Conservation (phyloP, 37 sponge, comb jelly and placozoan species). For the Theonella swinhoei region DNA sequence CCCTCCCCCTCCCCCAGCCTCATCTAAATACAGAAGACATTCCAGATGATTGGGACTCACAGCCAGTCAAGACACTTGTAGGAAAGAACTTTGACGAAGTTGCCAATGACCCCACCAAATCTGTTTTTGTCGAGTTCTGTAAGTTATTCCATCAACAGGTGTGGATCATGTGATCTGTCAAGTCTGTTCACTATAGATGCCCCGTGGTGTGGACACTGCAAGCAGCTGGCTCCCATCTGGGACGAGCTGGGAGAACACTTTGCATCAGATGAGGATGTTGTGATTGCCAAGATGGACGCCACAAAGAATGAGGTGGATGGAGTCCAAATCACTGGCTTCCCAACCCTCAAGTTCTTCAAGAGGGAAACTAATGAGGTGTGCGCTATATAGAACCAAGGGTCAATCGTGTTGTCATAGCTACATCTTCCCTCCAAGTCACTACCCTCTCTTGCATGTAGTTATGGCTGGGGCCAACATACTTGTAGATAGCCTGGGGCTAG, state of each 20-base stretch:
- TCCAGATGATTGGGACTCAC: slow-evolving; percentile 95
- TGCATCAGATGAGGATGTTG: slow-evolving; percentile 72
- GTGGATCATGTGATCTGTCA: not conserved
- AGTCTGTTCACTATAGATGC: slow-evolving; percentile 71
- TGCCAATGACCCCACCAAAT: slow-evolving; percentile 64
- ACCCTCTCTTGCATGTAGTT: too few relatives aligned
- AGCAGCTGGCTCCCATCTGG: slow-evolving; percentile 96
- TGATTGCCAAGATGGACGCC: slow-evolving; percentile 97
- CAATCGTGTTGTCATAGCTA: not conserved
- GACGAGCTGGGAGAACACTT: slow-evolving; percentile 94
- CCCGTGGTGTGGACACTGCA: slow-evolving; percentile 99
- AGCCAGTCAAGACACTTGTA: slow-evolving; percentile 95
- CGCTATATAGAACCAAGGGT: too few relatives aligned
- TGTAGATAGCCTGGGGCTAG: too few relatives aligned
- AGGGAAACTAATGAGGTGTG: slow-evolving; percentile 72
- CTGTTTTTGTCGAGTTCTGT: slow-evolving; percentile 98
- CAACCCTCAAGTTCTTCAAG: slow-evolving; percentile 95
- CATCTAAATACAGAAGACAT: slow-evolving; percentile 89
- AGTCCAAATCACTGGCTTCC: slow-evolving; percentile 82
- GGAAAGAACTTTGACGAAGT: slow-evolving; percentile 96
- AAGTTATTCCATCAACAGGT: too few relatives aligned
- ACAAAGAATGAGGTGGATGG: slow-evolving; percentile 93
- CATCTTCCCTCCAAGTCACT: too few relatives aligned
- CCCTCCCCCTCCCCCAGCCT: slow-evolving; percentile 37
- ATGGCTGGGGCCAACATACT: too few relatives aligned